phyloP scores from a whole-genome alignment of 2,797 vertebrate genomes.

The Aeoliscus strigatus region DNA sequence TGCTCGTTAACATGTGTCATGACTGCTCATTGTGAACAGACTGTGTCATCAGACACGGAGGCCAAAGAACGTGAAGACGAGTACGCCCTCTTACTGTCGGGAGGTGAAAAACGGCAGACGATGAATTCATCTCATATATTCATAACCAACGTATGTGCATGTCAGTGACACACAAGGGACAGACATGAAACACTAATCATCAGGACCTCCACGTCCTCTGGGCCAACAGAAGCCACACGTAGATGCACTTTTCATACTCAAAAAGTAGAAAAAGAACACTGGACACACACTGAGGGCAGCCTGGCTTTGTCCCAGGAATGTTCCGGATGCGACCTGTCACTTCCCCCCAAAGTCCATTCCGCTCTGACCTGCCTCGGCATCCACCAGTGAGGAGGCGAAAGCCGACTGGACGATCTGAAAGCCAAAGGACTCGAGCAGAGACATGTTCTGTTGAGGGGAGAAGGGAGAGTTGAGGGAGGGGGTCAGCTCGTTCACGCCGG shows the following conservation, averaged over 20 bases:
- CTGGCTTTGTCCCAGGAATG: constrained; percentile 42
- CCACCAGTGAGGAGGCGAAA: constrained; percentile 94
- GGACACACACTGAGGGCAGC: constrained; percentile 42
- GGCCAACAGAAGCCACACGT: constrained; percentile 36
- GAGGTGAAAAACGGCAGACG: constrained; percentile 38
- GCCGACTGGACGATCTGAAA: constrained; percentile 99
- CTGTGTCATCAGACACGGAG: constrained; percentile 30
- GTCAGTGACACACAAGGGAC: constrained; percentile 32
- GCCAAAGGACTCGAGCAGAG: constrained; percentile 96
- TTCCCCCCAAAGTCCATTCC: constrained; percentile 91
- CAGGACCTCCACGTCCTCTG: constrained; percentile 41
- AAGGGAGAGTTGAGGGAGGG: constrained; percentile 87
- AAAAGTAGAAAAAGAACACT: constrained; percentile 58
- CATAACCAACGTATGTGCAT: constrained; percentile 31
- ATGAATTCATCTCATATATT: constrained; percentile 30
- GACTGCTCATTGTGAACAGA: constrained; percentile 3
- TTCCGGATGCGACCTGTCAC: constrained; percentile 63
- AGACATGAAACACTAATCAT: constrained; percentile 32
- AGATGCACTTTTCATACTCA: constrained; percentile 34
- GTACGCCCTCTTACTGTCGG: constrained; percentile 41
- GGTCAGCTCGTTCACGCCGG: constrained; percentile 81
- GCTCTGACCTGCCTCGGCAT: constrained; percentile 89
- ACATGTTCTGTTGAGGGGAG: constrained; percentile 99
- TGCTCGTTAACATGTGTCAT: too few species aligned
- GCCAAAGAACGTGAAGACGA: constrained; percentile 29